Evolutionary conservation across 2,797 vertebrate genomes (phyloP), one percentile per base, ranked within the genome.

Genomic region (Gallinago nigripennis): DNA sequence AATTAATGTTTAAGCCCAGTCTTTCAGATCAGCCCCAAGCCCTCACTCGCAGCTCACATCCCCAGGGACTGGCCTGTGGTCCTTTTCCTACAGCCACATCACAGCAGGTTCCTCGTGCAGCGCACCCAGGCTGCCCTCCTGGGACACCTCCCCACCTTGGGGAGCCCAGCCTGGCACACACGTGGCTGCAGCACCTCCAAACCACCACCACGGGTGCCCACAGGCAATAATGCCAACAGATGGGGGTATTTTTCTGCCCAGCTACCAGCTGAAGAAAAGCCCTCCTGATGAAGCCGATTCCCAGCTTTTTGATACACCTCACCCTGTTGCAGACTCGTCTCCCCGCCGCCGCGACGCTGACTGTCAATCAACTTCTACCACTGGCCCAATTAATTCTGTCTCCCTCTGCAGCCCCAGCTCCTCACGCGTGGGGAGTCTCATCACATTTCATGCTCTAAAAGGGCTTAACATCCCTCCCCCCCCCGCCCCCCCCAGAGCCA

Each of bases 401-500:
- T 96, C 77, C 82, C 87, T 90, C 25, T 63, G 73, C 87, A 90
- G 94, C 18, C 65, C 79, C 58, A 37, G 76, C 27, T 82, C 76
- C 56, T 35, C 4, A 19, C 0, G 0, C 28, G 43, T 66, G 81
- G 85, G 77, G 82, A 91, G 50, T 88, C 51, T 69, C 28, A 86
- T 81, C 79, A 33, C 87, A 86, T 94, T 95, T 95, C 94, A 88
- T 92, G 89, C 87, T 96, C 85, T 91, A 50, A 95, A 83, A 77
- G 35, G 35, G 91, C 48, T 95, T 95, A 85, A 92, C 61, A 64
- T 37, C 37, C 37, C 37, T 37, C 37, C 10, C 37, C 37, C 37
- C 37, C 9, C 4, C 37, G 4, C 4, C 35, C 35, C 35, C 35
- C 35, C 35, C 35, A 37, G 20, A 75, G 58, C 57, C 4, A 0